Base-by-base conservation (phyloP, 2,113 vertebrate species). In the Tapirus terrestris region DNA sequence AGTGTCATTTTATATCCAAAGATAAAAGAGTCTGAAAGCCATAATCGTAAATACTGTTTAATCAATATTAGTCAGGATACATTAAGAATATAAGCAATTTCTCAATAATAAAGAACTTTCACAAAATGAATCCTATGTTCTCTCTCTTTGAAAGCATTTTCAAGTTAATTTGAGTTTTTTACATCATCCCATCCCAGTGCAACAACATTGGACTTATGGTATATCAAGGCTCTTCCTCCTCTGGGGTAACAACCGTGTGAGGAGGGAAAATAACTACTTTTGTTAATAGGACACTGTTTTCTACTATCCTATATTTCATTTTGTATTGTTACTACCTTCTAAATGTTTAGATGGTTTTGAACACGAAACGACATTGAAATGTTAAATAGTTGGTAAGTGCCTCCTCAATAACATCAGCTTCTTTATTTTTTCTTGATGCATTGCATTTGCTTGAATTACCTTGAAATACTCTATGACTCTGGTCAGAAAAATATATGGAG, bases 391-490 rank as follows among this genome's bases (percentile, higher is more conserved):
- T 92, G 9, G 14, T n/a, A 80, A 51, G 5, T 61, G 17, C 65
- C 23, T 93, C 36, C 36, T 86, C 36, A 72, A n/a, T 43, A 81
- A 67, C 82, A 87, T n/a, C n/a, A 83, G 33, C 39, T 68, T 89
- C 63, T 94, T 92, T 85, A 14, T 36, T 79, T 95, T 83, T 91
- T 70, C 79, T 88, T 88, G 58, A 33, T 94, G 53, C 9, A 31
- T 82, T 86, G 18, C 51, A 27, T 94, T 95, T 72, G 18, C 67
- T 92, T 92, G 45, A 73, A 82, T 92, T 92, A 82, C 45, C 73
- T 73, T 61, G 36, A 96, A 96, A 95, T 65, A 48, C 6, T 72
- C 5, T 8, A 12, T 63, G 16, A 92, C 11, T 63, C 75, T 95
- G 36, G 53, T 73, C 45, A 76, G 70, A 72, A 96, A 94, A 75